A percentile compares a stretch with the other conserved stretches of the same genome.
Conservation (phyloP, 2,797 vertebrate genomes). For the Adelosebastes latens region DNA sequence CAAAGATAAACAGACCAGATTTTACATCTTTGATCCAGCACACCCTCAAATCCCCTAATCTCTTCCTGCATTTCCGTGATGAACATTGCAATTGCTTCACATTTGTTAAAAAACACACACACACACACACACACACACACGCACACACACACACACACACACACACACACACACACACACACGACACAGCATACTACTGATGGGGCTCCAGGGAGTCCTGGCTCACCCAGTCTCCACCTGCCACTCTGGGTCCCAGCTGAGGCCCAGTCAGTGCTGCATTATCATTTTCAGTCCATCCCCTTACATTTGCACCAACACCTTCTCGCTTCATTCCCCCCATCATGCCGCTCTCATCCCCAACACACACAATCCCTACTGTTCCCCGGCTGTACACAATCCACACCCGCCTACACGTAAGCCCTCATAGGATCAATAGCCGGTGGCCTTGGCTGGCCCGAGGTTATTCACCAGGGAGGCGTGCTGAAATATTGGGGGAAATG, state of each 20-base stretch:
- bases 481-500: conserved; percentile 57
- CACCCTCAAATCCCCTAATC: not conserved
- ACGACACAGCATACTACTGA: conserved; percentile 74
- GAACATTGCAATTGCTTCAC: conserved; percentile 73
- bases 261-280: conserved; percentile 60
- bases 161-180: conserved; percentile 30
- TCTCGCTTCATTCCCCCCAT: conserved; percentile 2
- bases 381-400: conserved; percentile 8
- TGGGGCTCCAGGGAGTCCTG: conserved; percentile 76
- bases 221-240: conserved; percentile 81
- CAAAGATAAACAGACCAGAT: conserved; percentile 32
- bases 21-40: conserved; percentile 45
- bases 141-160: conserved; percentile 7
- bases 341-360: conserved; percentile 6
- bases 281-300: conserved; percentile 61
- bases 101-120: not conserved
- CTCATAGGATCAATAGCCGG: conserved; percentile 70
- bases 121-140: conserved; percentile 29
- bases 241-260: conserved; percentile 80
- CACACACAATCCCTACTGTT: conserved; percentile 16
- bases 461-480: conserved; percentile 49
- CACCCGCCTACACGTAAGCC: conserved; percentile 9
- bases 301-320: conserved; percentile 29
- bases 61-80: conserved; percentile 19
- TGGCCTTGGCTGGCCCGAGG: conserved; percentile 51